phyloP scores from a whole-genome alignment of 2,888 invertebrate species.

The Strigamia transsilvanica region DNA sequence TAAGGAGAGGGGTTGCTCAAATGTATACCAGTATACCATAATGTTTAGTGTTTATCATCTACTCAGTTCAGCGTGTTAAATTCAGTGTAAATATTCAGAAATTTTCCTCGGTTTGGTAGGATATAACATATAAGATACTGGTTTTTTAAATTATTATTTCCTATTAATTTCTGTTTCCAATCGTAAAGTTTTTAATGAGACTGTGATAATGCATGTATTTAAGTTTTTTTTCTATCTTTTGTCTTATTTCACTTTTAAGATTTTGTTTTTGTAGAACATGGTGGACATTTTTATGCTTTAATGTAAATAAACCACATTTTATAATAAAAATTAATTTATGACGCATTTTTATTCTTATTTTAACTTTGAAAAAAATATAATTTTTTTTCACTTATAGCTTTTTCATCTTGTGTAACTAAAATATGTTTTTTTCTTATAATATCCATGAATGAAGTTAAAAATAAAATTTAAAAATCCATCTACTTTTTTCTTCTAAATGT shows the following conservation, averaged over 20 bases:
- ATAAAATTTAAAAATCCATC: no score
- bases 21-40: background rate
- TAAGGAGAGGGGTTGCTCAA: slow-evolving; percentile 35
- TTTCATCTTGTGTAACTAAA: no score
- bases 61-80: background rate
- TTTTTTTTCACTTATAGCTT: no score
- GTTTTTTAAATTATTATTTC: background rate
- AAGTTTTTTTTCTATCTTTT: background rate
- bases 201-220: background rate
- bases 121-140: background rate
- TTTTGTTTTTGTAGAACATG: background rate
- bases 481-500: no score
- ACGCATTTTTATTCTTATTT: background rate
- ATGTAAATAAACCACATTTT: background rate
- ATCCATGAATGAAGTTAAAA: no score
- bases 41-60: background rate
- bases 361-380: background rate
- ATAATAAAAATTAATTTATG: background rate
- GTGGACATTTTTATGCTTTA: background rate
- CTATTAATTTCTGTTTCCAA: background rate
- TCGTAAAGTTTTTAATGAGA: background rate
- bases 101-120: background rate
- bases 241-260: background rate
- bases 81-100: background rate
- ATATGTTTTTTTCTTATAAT: no score